These are phyloP conservation scores for Drosophila tani DNA, from an alignment of 1,140 invertebrate species.

Conservation along the genomic window DNA sequence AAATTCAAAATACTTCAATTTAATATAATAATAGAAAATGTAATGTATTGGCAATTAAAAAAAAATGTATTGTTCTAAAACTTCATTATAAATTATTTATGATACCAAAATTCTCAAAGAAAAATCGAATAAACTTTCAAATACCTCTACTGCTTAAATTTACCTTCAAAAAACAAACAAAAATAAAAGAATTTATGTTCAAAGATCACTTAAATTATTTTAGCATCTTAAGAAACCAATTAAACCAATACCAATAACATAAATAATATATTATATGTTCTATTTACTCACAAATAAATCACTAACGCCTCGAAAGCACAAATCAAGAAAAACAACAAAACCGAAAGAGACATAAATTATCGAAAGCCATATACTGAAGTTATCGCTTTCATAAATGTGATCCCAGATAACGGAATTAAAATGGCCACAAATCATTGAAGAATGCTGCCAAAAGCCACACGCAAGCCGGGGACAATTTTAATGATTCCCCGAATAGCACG, in stretches of 20 bases:
- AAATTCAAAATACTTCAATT: too few relatives aligned
- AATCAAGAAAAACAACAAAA: conserved; percentile 16
- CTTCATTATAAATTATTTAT: too few relatives aligned
- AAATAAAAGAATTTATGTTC: not conserved
- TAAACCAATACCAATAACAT: not conserved
- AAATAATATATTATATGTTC: not conserved
- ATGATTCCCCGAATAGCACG: conserved; percentile 1
- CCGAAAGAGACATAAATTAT: conserved; percentile 17
- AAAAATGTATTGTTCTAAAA: too few relatives aligned
- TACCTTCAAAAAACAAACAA: not conserved
- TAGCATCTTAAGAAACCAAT: not conserved
- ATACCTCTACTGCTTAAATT: not conserved
- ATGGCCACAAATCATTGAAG: conserved; percentile 13
- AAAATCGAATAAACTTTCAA: too few relatives aligned
- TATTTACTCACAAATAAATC: not conserved
- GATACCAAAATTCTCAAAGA: too few relatives aligned
- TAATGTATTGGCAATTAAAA: too few relatives aligned
- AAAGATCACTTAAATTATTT: not conserved
- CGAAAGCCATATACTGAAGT: conserved; percentile 5
- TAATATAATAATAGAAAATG: too few relatives aligned
- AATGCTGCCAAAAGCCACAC: not conserved
- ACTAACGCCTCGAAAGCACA: not conserved
- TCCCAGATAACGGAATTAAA: not conserved
- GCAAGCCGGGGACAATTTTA: conserved; percentile 6
- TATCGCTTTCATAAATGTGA: conserved; percentile 24